A percentile compares a stretch with the other conserved stretches of the same genome.
Conservation (phyloP, 1,140 invertebrate genomes). For the Ectropis grisescens region DNA sequence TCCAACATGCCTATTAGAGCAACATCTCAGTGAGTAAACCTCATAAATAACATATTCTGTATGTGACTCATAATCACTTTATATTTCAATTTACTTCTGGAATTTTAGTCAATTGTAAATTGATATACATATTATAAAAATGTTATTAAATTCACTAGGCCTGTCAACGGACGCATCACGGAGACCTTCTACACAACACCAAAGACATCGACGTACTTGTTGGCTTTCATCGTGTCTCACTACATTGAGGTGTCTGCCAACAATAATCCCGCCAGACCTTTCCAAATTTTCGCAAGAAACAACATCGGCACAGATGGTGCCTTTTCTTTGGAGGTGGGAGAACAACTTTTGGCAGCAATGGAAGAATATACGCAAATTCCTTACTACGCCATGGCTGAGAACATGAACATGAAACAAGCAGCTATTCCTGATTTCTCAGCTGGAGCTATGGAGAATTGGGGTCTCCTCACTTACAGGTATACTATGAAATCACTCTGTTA, state of each 20-base stretch:
- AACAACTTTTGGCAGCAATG: constrained; percentile 59
- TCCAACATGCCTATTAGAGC: constrained; percentile 65
- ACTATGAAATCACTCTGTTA: too few species aligned
- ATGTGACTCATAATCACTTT: too few species aligned
- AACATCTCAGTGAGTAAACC: constrained; percentile 24
- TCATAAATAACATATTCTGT: background rate
- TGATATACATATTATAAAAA: too few species aligned
- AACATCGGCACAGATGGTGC: constrained; percentile 75
- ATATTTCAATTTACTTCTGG: too few species aligned
- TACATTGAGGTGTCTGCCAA: constrained; percentile 62
- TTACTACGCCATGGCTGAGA: constrained; percentile 64
- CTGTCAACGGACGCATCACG: constrained; percentile 17
- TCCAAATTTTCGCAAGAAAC: constrained; percentile 79
- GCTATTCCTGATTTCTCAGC: constrained; percentile 80
- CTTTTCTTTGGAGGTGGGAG: constrained; percentile 70
- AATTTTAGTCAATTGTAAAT: too few species aligned
- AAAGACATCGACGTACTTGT: constrained; percentile 87
- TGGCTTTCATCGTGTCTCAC: constrained; percentile 88
- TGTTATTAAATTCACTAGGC: too few species aligned
- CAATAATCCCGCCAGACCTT: constrained; percentile 51
- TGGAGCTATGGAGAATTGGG: constrained; percentile 79
- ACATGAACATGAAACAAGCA: constrained; percentile 74
- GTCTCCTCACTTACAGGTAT: constrained; percentile 77
- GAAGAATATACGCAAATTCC: constrained; percentile 55
- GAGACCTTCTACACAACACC: constrained; percentile 71